Percentiles rank a stretch among this genome's conserved stretches.
These are phyloP conservation scores for Phenganax stokvisi DNA, from an alignment of 92 coral and sea anemone genomes.

Conservation along the genomic window DNA sequence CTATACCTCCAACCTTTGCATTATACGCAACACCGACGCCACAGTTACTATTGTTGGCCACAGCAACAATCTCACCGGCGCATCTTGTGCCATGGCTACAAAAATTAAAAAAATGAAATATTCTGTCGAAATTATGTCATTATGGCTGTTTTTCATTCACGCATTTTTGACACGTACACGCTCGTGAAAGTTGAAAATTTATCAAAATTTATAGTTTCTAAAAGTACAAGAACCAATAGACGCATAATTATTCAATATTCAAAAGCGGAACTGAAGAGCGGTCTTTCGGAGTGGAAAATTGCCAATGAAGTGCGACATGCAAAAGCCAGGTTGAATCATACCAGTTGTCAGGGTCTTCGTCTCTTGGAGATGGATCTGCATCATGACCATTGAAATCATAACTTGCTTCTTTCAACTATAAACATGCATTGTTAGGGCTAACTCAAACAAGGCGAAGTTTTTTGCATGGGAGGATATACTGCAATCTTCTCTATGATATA, in stretches of 20 bases:
- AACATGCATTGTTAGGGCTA: neutral
- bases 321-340: conserved; percentile 19
- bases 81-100: conserved; percentile 91
- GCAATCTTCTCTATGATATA: no score
- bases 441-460: no score
- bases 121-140: no score
- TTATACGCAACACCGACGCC: conserved; percentile 97
- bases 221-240: no score
- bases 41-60: conserved; percentile 80
- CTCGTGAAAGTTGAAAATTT: no score
- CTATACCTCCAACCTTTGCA: conserved; percentile 92
- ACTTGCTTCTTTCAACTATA: conserved; percentile 75
- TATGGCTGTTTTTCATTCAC: no score
- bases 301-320: no score
- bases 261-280: no score
- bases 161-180: no score
- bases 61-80: conserved; percentile 98
- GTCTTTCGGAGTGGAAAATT: no score
- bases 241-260: no score
- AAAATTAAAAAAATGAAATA: neutral
- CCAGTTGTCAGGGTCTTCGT: conserved; percentile 94
- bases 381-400: conserved; percentile 90
- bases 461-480: neutral
- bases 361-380: conserved; percentile 83
- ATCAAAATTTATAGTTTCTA: no score